A percentile compares a stretch with the other conserved stretches of the same genome.
Conservation (phyloP, 1,140 invertebrate genomes). For the Hydropsyche tenuis region DNA sequence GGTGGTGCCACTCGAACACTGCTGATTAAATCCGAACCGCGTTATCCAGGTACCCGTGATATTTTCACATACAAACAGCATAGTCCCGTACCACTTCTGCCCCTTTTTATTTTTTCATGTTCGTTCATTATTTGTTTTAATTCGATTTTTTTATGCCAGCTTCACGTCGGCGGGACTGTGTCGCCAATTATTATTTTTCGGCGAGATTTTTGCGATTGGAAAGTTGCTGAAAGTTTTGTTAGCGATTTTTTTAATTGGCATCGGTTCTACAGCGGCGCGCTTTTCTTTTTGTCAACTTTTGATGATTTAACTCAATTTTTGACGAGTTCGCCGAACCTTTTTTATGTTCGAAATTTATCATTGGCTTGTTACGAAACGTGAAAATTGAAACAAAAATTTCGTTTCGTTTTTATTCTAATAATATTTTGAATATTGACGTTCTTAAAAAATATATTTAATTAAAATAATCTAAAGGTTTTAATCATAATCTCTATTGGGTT, state of each 20-base stretch:
- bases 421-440: no score
- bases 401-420: no score
- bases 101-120: not conserved
- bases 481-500: no score
- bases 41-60: not conserved
- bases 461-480: no score
- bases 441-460: no score
- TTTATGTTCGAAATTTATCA: constrained; percentile 1
- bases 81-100: no score
- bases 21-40: constrained; percentile 45
- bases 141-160: not conserved
- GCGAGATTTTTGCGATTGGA: not conserved
- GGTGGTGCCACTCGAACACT: constrained; percentile 43
- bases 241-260: constrained; percentile 11
- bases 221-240: constrained; percentile 8
- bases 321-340: not conserved
- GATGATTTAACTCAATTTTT: not conserved
- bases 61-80: not conserved
- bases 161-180: not conserved
- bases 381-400: no score
- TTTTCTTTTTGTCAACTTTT: constrained; percentile 13
- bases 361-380: no score
- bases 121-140: not conserved
- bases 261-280: not conserved
- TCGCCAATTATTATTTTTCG: constrained; percentile 24